These are phyloP conservation scores for Limosa lapponica DNA, from an alignment of 2,797 vertebrate species.

Conservation along the genomic window DNA sequence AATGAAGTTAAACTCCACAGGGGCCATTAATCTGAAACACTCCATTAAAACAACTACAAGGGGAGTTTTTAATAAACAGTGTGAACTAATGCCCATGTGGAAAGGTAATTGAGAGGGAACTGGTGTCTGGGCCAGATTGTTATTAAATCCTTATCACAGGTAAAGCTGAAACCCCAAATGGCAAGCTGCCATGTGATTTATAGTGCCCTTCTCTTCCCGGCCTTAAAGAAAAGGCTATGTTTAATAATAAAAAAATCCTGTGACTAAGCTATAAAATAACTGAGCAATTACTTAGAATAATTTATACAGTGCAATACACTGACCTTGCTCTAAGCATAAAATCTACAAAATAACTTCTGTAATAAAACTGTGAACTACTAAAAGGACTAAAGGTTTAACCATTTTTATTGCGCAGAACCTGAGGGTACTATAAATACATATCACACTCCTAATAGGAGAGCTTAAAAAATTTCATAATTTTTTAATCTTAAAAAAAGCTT, in stretches of 20 bases:
- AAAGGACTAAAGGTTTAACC: slow-evolving; percentile 81
- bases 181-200: slow-evolving; percentile 81
- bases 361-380: slow-evolving; percentile 81
- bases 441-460: slow-evolving; percentile 67
- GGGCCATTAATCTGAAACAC: slow-evolving; percentile 86
- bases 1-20: slow-evolving; percentile 84
- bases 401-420: slow-evolving; percentile 77
- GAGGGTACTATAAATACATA: slow-evolving; percentile 76
- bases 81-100: slow-evolving; percentile 85
- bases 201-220: slow-evolving; percentile 73
- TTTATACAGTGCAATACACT: slow-evolving; percentile 83
- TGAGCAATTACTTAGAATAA: slow-evolving; percentile 86
- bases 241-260: slow-evolving; percentile 83
- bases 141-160: slow-evolving; percentile 85
- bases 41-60: slow-evolving; percentile 85
- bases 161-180: slow-evolving; percentile 79
- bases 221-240: slow-evolving; percentile 78
- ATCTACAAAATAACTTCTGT: slow-evolving; percentile 83
- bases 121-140: slow-evolving; percentile 79
- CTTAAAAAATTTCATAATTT: slow-evolving; percentile 74
- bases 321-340: slow-evolving; percentile 83
- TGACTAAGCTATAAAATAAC: slow-evolving; percentile 84
- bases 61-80: slow-evolving; percentile 88
- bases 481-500: slow-evolving; percentile 61
- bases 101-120: slow-evolving; percentile 84